phyloP scores from a whole-genome alignment of 1,140 invertebrate species.

The Paramacrobiotus metropolitanus region DNA sequence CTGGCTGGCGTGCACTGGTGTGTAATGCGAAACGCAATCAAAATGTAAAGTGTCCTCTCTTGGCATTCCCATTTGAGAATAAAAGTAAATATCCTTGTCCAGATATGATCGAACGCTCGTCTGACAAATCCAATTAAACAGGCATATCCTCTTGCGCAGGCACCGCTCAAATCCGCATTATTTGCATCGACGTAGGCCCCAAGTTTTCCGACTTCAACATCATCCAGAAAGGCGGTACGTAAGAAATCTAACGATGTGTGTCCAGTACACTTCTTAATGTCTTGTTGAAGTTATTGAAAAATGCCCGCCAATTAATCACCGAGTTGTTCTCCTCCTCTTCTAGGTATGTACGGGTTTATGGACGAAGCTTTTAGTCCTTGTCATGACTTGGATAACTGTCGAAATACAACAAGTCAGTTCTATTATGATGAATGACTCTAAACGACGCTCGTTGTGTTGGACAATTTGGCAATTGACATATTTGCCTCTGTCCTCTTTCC shows the following conservation, averaged over 20 bases:
- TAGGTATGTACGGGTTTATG: neutral
- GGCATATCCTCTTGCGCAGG: conserved; percentile 3
- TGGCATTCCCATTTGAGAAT: too few species aligned
- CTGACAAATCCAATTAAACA: neutral
- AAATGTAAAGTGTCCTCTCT: neutral
- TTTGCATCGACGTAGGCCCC: neutral
- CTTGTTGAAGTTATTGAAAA: neutral
- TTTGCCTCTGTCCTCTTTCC: neutral
- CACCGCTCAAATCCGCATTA: neutral
- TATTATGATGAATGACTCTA: neutral
- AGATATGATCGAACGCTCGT: neutral
- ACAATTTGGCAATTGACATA: neutral
- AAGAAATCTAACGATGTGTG: too few species aligned
- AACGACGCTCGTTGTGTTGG: neutral
- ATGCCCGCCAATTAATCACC: neutral
- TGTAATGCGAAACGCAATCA: neutral
- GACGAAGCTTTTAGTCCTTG: neutral
- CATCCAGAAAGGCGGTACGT: conserved; percentile 3
- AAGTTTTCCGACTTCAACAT: conserved; percentile 5
- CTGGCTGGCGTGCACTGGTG: too few species aligned
- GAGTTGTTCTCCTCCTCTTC: too few species aligned
- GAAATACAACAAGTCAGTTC: neutral
- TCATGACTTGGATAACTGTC: neutral
- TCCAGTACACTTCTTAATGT: too few species aligned
- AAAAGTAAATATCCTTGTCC: too few species aligned